Percentiles rank a stretch among this genome's conserved stretches.
Conservation (phyloP, 2,888 invertebrate species). For the Hydropsyche betteni region DNA sequence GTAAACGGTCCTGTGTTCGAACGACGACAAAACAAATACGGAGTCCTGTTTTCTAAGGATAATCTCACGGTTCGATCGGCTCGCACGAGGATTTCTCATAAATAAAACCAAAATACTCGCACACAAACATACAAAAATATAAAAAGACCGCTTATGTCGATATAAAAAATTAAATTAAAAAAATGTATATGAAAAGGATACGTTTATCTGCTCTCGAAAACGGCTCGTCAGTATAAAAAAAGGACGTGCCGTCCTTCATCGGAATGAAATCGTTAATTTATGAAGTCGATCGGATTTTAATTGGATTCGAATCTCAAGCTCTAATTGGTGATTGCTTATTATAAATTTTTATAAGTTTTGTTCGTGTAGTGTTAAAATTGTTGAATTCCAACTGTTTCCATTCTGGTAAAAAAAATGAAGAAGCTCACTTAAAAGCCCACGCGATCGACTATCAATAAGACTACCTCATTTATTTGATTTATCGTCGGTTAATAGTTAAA, state of each 20-base stretch:
- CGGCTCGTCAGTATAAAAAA: not conserved
- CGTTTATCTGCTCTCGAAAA: too few relatives aligned
- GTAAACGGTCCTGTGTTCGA: constrained; percentile 42
- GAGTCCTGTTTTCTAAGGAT: constrained; percentile 42
- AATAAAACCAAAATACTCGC: constrained; percentile 13
- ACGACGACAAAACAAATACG: constrained; percentile 40
- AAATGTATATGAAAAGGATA: too few relatives aligned
- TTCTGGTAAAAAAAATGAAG: too few relatives aligned
- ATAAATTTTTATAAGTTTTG: too few relatives aligned
- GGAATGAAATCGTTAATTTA: constrained; percentile 26
- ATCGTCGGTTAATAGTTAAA: constrained; percentile 14
- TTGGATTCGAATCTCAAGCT: constrained; percentile 19
- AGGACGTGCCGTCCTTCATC: constrained; percentile 20
- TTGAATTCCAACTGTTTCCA: too few relatives aligned
- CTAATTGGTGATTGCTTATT: constrained; percentile 14
- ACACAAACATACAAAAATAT: too few relatives aligned
- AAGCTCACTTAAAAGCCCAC: too few relatives aligned
- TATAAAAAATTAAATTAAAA: too few relatives aligned
- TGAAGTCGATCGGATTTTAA: constrained; percentile 27
- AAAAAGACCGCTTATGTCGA: too few relatives aligned
- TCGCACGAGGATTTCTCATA: constrained; percentile 32
- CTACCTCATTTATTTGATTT: constrained; percentile 28
- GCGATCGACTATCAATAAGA: constrained; percentile 11
- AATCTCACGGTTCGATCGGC: constrained; percentile 44
- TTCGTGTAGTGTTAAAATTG: too few relatives aligned